These are phyloP conservation scores for Zaprionus ghesquierei DNA, from an alignment of 1,140 invertebrate genomes.

Conservation along the genomic window DNA sequence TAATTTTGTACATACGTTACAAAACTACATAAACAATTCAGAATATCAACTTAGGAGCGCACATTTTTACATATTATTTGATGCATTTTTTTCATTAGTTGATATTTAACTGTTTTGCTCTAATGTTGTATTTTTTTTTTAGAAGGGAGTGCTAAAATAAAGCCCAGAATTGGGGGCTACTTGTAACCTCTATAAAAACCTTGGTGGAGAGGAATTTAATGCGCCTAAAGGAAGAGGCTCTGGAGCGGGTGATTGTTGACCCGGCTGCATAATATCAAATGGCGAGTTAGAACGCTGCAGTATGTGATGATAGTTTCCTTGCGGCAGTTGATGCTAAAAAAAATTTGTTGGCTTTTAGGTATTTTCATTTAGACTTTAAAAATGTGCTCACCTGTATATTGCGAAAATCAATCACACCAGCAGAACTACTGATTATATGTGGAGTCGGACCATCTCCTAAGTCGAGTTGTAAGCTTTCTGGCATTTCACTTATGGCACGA, in stretches of 20 bases:
- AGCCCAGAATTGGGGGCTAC: slow-evolving; percentile 73
- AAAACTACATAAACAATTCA: slow-evolving; percentile 6
- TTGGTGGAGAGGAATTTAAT: slow-evolving; percentile 79
- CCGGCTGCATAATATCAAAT: slow-evolving; percentile 71
- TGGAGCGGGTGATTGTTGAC: slow-evolving; percentile 70
- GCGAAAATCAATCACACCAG: slow-evolving; percentile 61
- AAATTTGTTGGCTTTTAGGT: not conserved
- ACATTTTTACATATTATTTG: slow-evolving; percentile 23
- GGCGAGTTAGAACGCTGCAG: slow-evolving; percentile 78
- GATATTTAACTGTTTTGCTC: not conserved
- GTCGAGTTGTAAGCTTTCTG: slow-evolving; percentile 87
- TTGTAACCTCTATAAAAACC: slow-evolving; percentile 82
- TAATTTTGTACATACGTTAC: slow-evolving; percentile 22
- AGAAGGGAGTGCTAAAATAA: slow-evolving; percentile 82
- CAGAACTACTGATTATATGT: slow-evolving; percentile 83
- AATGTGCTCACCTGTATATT: slow-evolving; percentile 64
- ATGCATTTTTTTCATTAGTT: slow-evolving; percentile 18
- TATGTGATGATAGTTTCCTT: slow-evolving; percentile 74
- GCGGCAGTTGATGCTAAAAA: slow-evolving; percentile 69
- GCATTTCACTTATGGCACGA: slow-evolving; percentile 60
- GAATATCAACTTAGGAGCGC: slow-evolving; percentile 2
- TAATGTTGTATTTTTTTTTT: slow-evolving; percentile 37
- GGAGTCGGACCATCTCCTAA: slow-evolving; percentile 88
- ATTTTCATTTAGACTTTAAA: too few relatives aligned
- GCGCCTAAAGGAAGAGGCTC: slow-evolving; percentile 67